Conservation (phyloP, 2,113 vertebrate species). For the Xiphias gladius region DNA sequence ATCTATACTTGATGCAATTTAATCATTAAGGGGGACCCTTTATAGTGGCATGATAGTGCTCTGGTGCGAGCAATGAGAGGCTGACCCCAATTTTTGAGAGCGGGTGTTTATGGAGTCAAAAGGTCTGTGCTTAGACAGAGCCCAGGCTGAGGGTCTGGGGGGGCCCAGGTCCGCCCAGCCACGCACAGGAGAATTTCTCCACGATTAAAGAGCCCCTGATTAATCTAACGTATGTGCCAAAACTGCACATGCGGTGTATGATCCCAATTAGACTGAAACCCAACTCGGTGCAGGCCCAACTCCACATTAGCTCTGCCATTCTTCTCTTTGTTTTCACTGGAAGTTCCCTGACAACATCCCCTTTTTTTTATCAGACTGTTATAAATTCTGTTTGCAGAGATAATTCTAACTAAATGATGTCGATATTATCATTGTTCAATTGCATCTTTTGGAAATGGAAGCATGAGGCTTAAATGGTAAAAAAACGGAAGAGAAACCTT, state of each 20-base stretch:
- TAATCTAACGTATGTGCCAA: slow-evolving; percentile 88
- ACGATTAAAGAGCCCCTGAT: slow-evolving; percentile 90
- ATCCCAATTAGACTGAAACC: slow-evolving; percentile 93
- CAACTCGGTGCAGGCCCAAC: slow-evolving; percentile 86
- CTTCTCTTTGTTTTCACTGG: slow-evolving; percentile 89
- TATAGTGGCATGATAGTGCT: slow-evolving; percentile 71
- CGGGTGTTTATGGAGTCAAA: slow-evolving; percentile 90
- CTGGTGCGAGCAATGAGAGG: slow-evolving; percentile 74
- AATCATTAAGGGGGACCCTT: slow-evolving; percentile 84
- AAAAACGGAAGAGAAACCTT: background rate
- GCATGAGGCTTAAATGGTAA: slow-evolving; percentile 38
- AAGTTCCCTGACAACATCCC: slow-evolving; percentile 84
- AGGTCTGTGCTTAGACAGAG: slow-evolving; percentile 86
- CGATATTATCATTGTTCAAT: slow-evolving; percentile 65
- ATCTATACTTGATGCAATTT: slow-evolving; percentile 85
- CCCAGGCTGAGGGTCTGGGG: slow-evolving; percentile 79
- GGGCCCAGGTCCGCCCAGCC: slow-evolving; percentile 74
- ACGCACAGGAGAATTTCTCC: slow-evolving; percentile 85
- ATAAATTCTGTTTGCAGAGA: slow-evolving; percentile 75
- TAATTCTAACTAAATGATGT: slow-evolving; percentile 67
- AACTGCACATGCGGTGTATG: slow-evolving; percentile 89
- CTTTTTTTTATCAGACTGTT: slow-evolving; percentile 69
- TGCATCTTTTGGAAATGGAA: slow-evolving; percentile 70
- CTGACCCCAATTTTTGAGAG: slow-evolving; percentile 84
- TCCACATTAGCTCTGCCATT: slow-evolving; percentile 85